These are phyloP conservation scores for Anguilla obscura DNA, from an alignment of 2,797 vertebrate species.

Conservation along the genomic window DNA sequence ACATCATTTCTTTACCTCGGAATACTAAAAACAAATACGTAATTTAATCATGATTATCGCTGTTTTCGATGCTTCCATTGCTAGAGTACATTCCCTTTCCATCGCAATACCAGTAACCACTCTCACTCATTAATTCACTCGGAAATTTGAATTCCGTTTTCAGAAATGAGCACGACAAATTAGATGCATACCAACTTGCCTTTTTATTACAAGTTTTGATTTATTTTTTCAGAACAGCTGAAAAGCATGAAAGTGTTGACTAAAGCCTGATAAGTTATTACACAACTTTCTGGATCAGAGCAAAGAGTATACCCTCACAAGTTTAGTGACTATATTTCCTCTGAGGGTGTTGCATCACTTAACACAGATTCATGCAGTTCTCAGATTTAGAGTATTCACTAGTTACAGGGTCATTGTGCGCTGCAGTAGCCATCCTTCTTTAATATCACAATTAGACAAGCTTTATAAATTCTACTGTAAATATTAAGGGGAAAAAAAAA, in stretches of 20 bases:
- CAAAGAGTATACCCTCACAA: background rate
- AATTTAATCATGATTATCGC: background rate
- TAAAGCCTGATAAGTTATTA: background rate
- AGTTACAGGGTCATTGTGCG: background rate
- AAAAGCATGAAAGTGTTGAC: background rate
- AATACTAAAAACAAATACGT: background rate
- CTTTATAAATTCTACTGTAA: conserved; percentile 15
- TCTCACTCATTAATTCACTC: background rate
- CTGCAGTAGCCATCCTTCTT: background rate
- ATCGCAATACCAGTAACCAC: background rate
- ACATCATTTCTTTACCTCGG: too few species aligned
- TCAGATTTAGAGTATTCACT: background rate
- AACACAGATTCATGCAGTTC: background rate
- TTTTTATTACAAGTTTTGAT: background rate
- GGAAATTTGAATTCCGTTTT: background rate
- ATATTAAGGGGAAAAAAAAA: background rate
- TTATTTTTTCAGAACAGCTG: background rate
- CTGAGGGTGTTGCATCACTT: background rate
- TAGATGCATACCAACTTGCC: background rate
- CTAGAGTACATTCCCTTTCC: background rate
- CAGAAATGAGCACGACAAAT: background rate
- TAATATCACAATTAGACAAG: background rate
- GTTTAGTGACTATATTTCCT: background rate
- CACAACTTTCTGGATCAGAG: background rate
- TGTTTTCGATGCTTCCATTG: background rate